Evolutionary conservation across 2,113 vertebrate genomes (phyloP).

Genomic region (Chaenocephalus aceratus): DNA sequence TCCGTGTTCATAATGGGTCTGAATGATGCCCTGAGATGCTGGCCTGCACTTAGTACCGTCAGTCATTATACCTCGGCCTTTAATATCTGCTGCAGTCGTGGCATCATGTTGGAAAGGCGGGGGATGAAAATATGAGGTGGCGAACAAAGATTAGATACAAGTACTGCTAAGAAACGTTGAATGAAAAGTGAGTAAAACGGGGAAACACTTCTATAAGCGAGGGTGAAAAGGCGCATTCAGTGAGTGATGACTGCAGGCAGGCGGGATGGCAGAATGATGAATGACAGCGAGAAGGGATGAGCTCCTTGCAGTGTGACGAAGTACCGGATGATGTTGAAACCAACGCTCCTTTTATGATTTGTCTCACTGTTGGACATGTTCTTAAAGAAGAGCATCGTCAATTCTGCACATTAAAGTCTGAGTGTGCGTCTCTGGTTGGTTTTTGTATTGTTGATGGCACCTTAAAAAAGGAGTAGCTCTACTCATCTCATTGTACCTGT

Average conservation of each 20-base stretch:
- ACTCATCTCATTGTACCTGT: too few relatives aligned
- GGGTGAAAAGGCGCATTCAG: neutral
- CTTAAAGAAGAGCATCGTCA: neutral
- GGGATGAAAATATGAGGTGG: neutral
- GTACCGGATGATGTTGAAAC: neutral
- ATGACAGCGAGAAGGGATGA: neutral
- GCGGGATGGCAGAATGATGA: constrained; percentile 13
- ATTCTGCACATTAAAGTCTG: neutral
- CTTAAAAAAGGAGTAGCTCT: too few relatives aligned
- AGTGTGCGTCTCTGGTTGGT: too few relatives aligned
- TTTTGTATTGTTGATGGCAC: too few relatives aligned
- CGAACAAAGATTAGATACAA: neutral
- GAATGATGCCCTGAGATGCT: constrained; percentile 8
- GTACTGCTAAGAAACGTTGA: neutral
- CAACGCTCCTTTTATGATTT: neutral
- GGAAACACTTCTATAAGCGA: neutral
- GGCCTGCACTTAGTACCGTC: constrained; percentile 32
- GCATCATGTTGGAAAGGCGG: neutral
- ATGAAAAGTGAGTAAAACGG: neutral
- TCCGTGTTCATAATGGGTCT: constrained; percentile 46
- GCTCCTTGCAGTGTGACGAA: neutral
- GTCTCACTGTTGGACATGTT: neutral
- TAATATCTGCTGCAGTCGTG: constrained; percentile 30
- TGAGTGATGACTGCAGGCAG: constrained; percentile 26
- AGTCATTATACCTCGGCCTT: constrained; percentile 43